phyloP scores from a whole-genome alignment of 92 coral and sea anemone species.

The Ricordea florida region DNA sequence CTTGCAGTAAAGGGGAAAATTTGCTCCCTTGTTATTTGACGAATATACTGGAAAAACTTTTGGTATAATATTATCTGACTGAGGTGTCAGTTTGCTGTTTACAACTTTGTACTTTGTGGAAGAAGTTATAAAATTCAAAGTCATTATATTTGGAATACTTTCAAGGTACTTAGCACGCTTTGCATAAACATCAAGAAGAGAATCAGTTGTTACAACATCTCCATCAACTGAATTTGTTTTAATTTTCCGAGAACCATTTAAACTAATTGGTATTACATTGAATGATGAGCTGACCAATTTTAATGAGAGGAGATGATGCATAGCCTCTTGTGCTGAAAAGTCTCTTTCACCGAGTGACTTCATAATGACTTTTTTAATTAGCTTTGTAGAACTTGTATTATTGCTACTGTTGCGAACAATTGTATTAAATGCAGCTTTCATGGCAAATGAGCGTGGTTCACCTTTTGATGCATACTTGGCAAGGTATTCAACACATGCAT shows the following conservation, averaged over 20 bases:
- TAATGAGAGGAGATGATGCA: too few relatives aligned
- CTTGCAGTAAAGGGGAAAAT: conserved; percentile 16
- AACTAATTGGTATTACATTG: too few relatives aligned
- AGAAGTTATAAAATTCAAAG: conserved; percentile 9
- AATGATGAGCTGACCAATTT: too few relatives aligned
- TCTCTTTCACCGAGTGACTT: too few relatives aligned
- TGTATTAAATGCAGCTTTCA: too few relatives aligned
- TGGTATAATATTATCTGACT: conserved; percentile 32
- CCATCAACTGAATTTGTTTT: background rate
- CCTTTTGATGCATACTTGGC: too few relatives aligned
- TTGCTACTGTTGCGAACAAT: too few relatives aligned
- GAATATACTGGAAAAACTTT: conserved; percentile 36
- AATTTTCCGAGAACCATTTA: background rate
- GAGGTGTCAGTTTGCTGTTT: conserved; percentile 4
- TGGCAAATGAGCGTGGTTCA: too few relatives aligned
- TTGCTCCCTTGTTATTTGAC: conserved; percentile 6
- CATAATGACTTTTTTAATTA: too few relatives aligned
- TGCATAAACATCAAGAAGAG: conserved; percentile 13
- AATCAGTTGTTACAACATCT: background rate
- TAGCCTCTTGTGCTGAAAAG: too few relatives aligned
- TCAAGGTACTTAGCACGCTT: conserved; percentile 12
- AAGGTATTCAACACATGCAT: too few relatives aligned
- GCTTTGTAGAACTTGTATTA: too few relatives aligned
- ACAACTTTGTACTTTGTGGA: conserved; percentile 21
- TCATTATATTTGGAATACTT: conserved; percentile 10